Evolutionary conservation across 2,113 vertebrate species (phyloP).

Genomic region (Hippocampus barbouri): DNA sequence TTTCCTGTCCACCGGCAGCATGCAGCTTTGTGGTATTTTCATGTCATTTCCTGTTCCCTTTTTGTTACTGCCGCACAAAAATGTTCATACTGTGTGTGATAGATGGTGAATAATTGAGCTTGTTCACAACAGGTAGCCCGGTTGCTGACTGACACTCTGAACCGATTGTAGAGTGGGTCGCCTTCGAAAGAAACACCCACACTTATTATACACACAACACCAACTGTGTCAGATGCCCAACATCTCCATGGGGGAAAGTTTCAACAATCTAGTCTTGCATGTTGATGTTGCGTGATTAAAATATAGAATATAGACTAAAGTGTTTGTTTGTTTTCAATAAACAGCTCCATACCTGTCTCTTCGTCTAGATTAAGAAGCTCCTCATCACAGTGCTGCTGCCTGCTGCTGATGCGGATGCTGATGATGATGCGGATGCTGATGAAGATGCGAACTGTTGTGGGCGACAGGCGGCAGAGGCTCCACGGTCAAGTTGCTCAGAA

Average conservation of each 20-base stretch:
- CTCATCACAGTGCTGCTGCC: slow-evolving; percentile 52
- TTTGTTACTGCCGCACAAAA: not conserved
- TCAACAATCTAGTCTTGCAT: not conserved
- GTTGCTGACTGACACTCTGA: slow-evolving; percentile 8
- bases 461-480: slow-evolving; percentile 43
- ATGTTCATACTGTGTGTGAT: not conserved
- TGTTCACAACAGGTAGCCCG: slow-evolving; percentile 46
- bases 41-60: slow-evolving; percentile 21
- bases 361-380: slow-evolving; percentile 51
- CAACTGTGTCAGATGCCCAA: not conserved
- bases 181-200: not conserved
- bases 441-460: slow-evolving; percentile 48
- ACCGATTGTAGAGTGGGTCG: slow-evolving; percentile 11
- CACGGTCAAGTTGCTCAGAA: slow-evolving; percentile 44
- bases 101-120: not conserved
- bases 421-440: slow-evolving; percentile 24
- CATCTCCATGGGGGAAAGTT: not conserved
- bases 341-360: slow-evolving; percentile 54
- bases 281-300: not conserved
- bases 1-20: not conserved
- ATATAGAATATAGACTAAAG: not conserved
- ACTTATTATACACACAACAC: not conserved
- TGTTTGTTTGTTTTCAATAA: not conserved
- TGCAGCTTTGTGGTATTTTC: not conserved
- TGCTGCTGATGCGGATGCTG: slow-evolving; percentile 24